phyloP scores from a whole-genome alignment of 1,140 invertebrate genomes.

The Diprion similis region DNA sequence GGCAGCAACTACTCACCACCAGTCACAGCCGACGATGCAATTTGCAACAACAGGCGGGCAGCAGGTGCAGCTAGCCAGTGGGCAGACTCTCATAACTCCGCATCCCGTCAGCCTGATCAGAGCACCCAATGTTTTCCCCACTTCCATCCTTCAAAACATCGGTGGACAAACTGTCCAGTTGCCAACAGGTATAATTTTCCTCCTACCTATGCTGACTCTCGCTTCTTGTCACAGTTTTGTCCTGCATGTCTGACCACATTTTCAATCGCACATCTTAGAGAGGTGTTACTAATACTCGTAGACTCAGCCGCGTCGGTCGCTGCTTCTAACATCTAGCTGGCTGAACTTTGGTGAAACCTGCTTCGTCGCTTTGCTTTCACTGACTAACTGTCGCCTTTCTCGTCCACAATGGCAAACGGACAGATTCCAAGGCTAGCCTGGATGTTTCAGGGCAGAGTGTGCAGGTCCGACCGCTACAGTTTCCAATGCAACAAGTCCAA shows the following conservation, averaged over 20 bases:
- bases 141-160: slow-evolving; percentile 59
- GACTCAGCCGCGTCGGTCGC: too few relatives aligned
- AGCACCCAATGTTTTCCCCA: slow-evolving; percentile 54
- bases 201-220: background rate
- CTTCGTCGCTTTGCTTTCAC: slow-evolving; percentile 21
- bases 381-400: slow-evolving; percentile 15
- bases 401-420: slow-evolving; percentile 30
- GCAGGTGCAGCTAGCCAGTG: slow-evolving; percentile 61
- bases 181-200: slow-evolving; percentile 48
- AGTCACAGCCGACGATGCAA: slow-evolving; percentile 54
- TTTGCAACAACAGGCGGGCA: slow-evolving; percentile 58
- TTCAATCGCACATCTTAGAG: background rate
- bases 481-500: slow-evolving; percentile 72
- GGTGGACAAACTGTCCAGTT: slow-evolving; percentile 60
- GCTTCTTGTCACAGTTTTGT: background rate
- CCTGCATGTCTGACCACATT: background rate
- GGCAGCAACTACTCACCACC: slow-evolving; percentile 48
- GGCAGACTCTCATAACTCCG: slow-evolving; percentile 57
- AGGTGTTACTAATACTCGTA: too few relatives aligned
- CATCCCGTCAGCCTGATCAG: slow-evolving; percentile 64
- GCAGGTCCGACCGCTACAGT: slow-evolving; percentile 76
- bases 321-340: too few relatives aligned
- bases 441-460: slow-evolving; percentile 74
- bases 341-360: slow-evolving; percentile 1
- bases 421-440: slow-evolving; percentile 39